Base-by-base conservation (phyloP, 1,140 invertebrate genomes). In the Lordiphosa stackelbergi region DNA sequence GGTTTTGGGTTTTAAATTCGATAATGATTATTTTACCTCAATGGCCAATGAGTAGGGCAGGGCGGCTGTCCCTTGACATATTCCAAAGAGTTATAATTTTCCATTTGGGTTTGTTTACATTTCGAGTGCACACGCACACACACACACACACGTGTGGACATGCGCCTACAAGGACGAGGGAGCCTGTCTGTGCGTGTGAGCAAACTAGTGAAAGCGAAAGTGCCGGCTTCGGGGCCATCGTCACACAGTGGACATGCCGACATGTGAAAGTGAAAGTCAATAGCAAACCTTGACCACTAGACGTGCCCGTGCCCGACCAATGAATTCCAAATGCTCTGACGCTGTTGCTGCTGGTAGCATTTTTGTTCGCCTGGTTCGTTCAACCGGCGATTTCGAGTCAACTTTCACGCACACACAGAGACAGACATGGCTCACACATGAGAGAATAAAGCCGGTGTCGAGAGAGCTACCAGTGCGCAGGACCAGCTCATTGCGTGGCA, bases 261-360 rank as follows among this genome's bases (percentile, higher is more conserved):
- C 73, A 73, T 77, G 64, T 66, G 62, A 86, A 83, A 86, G 84
- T 85, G 84, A 86, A 86, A 86, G 84, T 86, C 74, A 79, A 73
- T 85, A 66, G 59, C 56, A 77, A 77, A 86, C 84, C 84, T 86
- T 86, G 84, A 86, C 84, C 84, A 86, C 73, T 69, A 81, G 57
- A 69, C 61, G 49, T 56, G 42, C 53, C 34, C 36, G 48, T 35
- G 35, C 5, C 6, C 40, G 47, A 53, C 69, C 63, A 68, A 77
- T 65, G 61, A 59, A 38, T 72, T 58, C 62, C 42, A 49, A 61
- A 47, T 69, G 57, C 53, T 55, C 61, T 60, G 51, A 31, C 28
- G 69, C 69, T 73, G 53, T 47, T 68, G 55, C 55, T 60, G 55
- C 42, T 56, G 54, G 37, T 35, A 62, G 43, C 59, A 41, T 37